Base-by-base conservation (phyloP, 37 sponge, comb jelly and placozoan species). In the Chondrilla cf. caribensis region DNA sequence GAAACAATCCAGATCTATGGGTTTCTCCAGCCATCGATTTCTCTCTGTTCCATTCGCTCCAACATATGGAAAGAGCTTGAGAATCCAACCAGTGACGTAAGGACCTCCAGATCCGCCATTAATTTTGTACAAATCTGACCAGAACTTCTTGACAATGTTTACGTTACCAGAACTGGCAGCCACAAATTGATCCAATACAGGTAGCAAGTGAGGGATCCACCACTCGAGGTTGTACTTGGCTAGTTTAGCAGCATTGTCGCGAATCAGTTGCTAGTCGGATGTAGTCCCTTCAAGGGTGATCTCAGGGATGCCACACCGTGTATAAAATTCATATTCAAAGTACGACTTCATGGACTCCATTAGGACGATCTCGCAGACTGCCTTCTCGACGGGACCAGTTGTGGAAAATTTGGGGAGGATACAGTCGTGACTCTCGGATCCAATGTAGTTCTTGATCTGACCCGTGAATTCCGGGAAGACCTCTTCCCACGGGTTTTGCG, bases 261-360 rank as follows among this genome's bases (percentile, higher is more conserved):
- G 77, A 1, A 89, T 54, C 58, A 26, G 38, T 42, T 62, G 58
- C 89, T 86, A 89, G 70, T 89, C 89, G 6, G 77, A 68, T 3
- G 44, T 42, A 14, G 89, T 81, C 19, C 89, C 89, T 32, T 81
- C 82, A 9, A 89, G 62, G 65, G 89, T 89, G 40, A 89, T 81
- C 47, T 81, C 82, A 29, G 89, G 89, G 38, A 89, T 82, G 29
- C 89, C 89, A 89, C 89, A 89, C 0, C 26, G 0, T 43, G 75
- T 58, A 3, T 15, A 9, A 7, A 81, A 0, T 37, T 26, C 22
- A 65, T 81, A 89, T 22, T 0, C 4, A 28, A 89, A 89, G 43
- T 89, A 89, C 35, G 72, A 31, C 47, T 89, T 73, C 38, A 89
- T 66, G 24, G 76, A n/a, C n/a, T 81, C 79, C 89, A 89, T 89